These are phyloP conservation scores for Trididemnum clinides DNA, from an alignment of 23 tunicate species.

Conservation along the genomic window DNA sequence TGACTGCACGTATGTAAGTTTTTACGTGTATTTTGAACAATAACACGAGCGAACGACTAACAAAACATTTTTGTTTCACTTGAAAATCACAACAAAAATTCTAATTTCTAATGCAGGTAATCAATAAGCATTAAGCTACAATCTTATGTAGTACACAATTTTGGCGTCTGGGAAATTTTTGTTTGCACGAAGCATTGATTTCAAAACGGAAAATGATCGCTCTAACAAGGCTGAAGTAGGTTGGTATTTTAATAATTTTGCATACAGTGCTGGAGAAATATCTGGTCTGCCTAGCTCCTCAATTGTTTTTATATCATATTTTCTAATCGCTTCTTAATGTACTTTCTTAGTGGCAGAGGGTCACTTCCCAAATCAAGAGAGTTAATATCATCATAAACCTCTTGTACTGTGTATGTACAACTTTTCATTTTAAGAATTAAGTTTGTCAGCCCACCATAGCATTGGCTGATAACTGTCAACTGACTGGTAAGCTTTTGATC, in stretches of 20 bases:
- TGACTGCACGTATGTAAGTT: too few relatives aligned
- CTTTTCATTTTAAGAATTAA: conserved; percentile 27
- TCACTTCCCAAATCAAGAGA: conserved; percentile 30
- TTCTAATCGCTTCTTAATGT: background rate
- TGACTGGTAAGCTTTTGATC: conserved; percentile 10
- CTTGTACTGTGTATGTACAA: conserved; percentile 4
- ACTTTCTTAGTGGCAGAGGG: conserved; percentile 1
- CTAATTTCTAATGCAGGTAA: too few relatives aligned
- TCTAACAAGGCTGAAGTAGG: conserved; percentile 16
- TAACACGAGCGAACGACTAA: too few relatives aligned
- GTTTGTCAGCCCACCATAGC: background rate
- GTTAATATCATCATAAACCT: conserved; percentile 19
- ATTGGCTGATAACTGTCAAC: conserved; percentile 7
- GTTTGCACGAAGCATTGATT: too few relatives aligned
- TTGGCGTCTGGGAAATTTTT: too few relatives aligned
- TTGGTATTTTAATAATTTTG: conserved; percentile 35
- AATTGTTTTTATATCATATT: conserved; percentile 14
- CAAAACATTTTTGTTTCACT: too few relatives aligned
- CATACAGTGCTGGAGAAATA: conserved; percentile 31
- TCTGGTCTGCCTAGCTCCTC: conserved; percentile 24
- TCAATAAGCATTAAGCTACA: too few relatives aligned
- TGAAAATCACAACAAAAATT: too few relatives aligned
- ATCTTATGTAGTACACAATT: too few relatives aligned
- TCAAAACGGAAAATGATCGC: conserved; percentile 27
- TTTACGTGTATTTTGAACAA: too few relatives aligned